These are phyloP conservation scores for zebrafish (Danio rerio) DNA, from an alignment of 2,113 vertebrate species.

Conservation along the genomic window GRCz12tu NC_133187.1:41488501-41489000, in stretches of 20 bases:
- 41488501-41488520: too few relatives aligned
- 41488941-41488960: too few relatives aligned
- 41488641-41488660: background rate
- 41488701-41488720: background rate
- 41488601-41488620: background rate
- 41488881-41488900: background rate
- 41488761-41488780: background rate
- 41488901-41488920: background rate
- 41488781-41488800: background rate
- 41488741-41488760: background rate
- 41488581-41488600: too few relatives aligned
- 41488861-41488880: background rate
- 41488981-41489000: too few relatives aligned
- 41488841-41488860: too few relatives aligned
- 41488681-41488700: background rate
- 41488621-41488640: background rate
- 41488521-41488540: too few relatives aligned
- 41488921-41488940: too few relatives aligned
- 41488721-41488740: background rate
- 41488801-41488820: background rate
- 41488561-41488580: too few relatives aligned
- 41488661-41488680: background rate
- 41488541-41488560: too few relatives aligned
- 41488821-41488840: background rate
- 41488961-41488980: too few relatives aligned